Base-by-base conservation (phyloP, 1,140 invertebrate species). In the Bombus pascuorum region DNA sequence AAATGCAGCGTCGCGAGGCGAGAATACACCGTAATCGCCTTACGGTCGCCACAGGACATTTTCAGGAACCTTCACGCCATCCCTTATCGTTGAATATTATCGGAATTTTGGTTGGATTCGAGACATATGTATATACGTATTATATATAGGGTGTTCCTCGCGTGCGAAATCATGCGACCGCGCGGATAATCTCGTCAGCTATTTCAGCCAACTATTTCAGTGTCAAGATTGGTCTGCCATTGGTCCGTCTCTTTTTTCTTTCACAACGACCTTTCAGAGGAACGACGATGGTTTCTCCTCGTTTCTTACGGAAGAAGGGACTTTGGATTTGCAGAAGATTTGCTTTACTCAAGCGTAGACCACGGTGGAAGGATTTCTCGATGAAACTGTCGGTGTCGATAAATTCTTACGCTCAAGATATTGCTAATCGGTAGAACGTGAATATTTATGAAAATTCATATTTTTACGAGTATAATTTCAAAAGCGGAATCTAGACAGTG, bases 171-270 rank as follows among this genome's bases (percentile, higher is more conserved):
- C 62, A 70, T 39, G 47, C 5, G 1, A 22, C 18, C 47, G 6
- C 82, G 71, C 37, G 82, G 83, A 89, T 89, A 89, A 89, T 89
- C 87, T 82, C 70, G 62, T 81, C 57, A 65, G 65, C 47, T 53
- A 53, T 5, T 53, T 53, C 47, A 53, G 18, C 1, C 47, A 53
- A 6, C 18, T 53, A 53, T 53, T 53, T 53, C 47, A 53, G 47
- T 53, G 18, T 68, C 57, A n/a, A 81, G 73, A 85, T 85, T 85
- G 70, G 34, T 57, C 76, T 32, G 39, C 53, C 37, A 59, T 53
- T 53, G 68, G 10, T 18, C 22, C 18, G n/a, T 15, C 32, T 22
- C 70, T 37, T 57, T 65, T n/a, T 72, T 37, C 12, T 5, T 34
- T 28, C 53, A 12, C 25, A 10, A 2, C 34, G 57, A 74, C 74